Percentiles rank a stretch among this genome's conserved stretches.
These are phyloP conservation scores for Chiroxiphia lanceolata DNA, from an alignment of 2,797 vertebrate species.

Conservation along the genomic window DNA sequence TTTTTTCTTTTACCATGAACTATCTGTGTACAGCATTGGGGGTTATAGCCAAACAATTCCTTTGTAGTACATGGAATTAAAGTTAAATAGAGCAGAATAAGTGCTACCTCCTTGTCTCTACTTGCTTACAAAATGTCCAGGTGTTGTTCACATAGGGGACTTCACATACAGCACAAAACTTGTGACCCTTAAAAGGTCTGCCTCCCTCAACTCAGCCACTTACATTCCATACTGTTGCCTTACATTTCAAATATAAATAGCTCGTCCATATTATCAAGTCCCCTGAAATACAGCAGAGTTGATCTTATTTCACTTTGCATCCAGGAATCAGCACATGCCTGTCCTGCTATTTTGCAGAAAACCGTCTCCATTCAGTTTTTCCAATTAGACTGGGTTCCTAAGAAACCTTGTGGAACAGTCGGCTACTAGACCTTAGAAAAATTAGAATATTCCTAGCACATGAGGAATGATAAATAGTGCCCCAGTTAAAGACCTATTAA, in stretches of 20 bases:
- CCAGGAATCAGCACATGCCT: background rate
- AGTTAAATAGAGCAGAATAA: background rate
- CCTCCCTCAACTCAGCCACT: background rate
- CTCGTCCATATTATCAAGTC: fast-evolving
- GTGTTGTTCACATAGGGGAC: background rate
- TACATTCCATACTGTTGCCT: background rate
- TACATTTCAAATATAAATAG: background rate
- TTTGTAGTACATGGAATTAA: background rate
- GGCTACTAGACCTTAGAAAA: background rate
- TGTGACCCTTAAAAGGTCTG: background rate
- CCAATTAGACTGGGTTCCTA: background rate
- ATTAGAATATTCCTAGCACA: background rate
- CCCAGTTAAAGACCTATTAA: background rate
- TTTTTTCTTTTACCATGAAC: background rate
- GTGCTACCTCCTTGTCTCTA: background rate
- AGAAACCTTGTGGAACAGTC: background rate
- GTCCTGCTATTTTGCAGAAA: background rate
- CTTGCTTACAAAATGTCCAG: background rate
- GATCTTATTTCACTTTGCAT: background rate
- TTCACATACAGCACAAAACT: background rate
- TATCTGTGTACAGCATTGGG: background rate
- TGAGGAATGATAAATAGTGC: background rate
- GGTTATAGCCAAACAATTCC: background rate
- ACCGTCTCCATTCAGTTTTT: background rate
- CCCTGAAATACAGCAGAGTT: background rate